Evolutionary conservation across 2,797 vertebrate species (phyloP), one percentile per base, ranked within the genome.

Genomic region (Distichodus sexfasciatus): DNA sequence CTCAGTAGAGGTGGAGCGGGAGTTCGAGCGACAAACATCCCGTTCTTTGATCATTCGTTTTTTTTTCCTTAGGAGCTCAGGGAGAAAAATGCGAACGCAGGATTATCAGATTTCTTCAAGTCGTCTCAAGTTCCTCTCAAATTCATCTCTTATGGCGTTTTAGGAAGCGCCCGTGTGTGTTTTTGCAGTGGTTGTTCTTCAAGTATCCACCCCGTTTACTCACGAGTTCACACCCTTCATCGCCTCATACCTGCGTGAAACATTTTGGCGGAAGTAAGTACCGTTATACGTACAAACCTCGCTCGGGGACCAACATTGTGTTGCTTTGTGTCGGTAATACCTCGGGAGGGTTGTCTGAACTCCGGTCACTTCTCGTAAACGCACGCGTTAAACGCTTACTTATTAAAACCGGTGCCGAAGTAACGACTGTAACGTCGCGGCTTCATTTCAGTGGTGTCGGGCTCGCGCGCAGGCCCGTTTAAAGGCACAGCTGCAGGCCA

Each of bases 201-300:
- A n/a, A n/a, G n/a, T n/a, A n/a, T n/a, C n/a, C n/a, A n/a, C n/a
- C n/a, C n/a, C 19, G 6, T 62, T 72, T 62, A 21, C 19, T 64
- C 23, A 28, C 9, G 67, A 69, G 73, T 69, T 72, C 66, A 53
- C 73, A 66, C 65, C 48, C 65, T 69, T 47, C 61, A 29, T 68
- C 72, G 7, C 33, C 19, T 61, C 23, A 38, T 64, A 65, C 53
- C 69, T 71, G 69, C 51, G 26, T 15, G 43, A 62, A 62, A 24
- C 47, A 4, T 24, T 50, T 38, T 17, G 38, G 57, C 59, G 66
- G 54, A 79, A 64, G 77, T 79, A 51, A 76, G 77, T 76, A 73
- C 66, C 77, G 74, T 79, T 73, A 76, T 51, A 58, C 10, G 38
- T 33, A 19, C 36, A 21, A 36, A 10, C n/a, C 38, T 15, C 46